phyloP scores from a whole-genome alignment of 2,888 invertebrate species.

The Alloscopus bannaensis region DNA sequence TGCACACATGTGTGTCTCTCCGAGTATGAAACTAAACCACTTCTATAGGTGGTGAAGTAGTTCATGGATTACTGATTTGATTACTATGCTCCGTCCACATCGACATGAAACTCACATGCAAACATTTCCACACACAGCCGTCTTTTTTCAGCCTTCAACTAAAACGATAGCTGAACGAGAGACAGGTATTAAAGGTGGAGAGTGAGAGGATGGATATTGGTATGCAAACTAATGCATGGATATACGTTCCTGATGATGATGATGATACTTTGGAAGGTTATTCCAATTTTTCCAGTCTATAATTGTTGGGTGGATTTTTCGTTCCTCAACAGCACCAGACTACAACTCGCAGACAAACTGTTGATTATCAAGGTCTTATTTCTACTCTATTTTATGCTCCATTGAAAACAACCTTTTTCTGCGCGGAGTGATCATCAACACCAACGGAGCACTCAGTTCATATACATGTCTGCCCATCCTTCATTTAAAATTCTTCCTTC shows the following conservation, averaged over 20 bases:
- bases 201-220: neutral
- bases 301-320: constrained; percentile 61
- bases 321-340: constrained; percentile 13
- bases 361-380: constrained; percentile 50
- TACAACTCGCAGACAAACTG: no score
- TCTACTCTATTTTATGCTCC: constrained; percentile 43
- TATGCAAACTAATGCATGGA: constrained; percentile 42
- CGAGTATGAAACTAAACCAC: no score
- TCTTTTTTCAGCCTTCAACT: no score
- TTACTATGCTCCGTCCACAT: neutral
- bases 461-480: no score
- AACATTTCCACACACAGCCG: constrained; percentile 19
- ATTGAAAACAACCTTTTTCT: constrained; percentile 45
- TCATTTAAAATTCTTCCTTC: no score
- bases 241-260: constrained; percentile 14
- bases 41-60: no score
- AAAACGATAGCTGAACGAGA: no score
- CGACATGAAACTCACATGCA: neutral
- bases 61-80: constrained; percentile 25
- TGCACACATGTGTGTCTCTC: no score
- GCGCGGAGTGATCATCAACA: neutral
- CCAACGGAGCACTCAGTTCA: no score
- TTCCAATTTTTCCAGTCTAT: constrained; percentile 63
- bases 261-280: constrained; percentile 64
- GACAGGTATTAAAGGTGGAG: neutral